These are phyloP conservation scores for Peromyscus maniculatus DNA, from an alignment of 2,113 vertebrate species.

Conservation along the genomic window DNA sequence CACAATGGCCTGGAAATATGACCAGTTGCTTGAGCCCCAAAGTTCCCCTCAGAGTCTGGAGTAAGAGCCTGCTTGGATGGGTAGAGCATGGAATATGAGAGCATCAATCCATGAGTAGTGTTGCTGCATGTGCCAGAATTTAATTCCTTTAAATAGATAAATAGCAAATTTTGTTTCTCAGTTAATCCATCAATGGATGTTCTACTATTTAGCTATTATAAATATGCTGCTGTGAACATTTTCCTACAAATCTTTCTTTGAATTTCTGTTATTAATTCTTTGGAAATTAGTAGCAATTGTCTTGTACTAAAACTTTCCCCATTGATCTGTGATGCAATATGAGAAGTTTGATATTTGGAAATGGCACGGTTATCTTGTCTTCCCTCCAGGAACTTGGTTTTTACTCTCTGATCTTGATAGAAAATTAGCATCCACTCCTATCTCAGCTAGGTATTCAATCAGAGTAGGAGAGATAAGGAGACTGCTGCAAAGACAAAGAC, in stretches of 20 bases:
- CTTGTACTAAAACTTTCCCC: not conserved
- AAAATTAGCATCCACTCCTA: not conserved
- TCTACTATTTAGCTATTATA: not conserved
- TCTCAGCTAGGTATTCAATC: not conserved
- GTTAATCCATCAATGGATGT: not conserved
- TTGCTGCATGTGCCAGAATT: not conserved
- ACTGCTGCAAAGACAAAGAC: not conserved
- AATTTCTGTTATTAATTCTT: not conserved
- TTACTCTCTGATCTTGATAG: not conserved
- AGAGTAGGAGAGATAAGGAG: not conserved
- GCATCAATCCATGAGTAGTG: not conserved
- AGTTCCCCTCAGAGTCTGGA: not conserved
- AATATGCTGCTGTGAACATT: not conserved
- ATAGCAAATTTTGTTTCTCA: not conserved
- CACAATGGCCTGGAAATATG: not conserved
- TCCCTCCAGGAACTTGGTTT: not conserved
- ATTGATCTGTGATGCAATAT: not conserved
- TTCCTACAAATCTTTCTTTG: not conserved
- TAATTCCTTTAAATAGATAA: constrained; percentile 2
- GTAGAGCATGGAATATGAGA: not conserved
- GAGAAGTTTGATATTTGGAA: not conserved
- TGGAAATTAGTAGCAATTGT: not conserved
- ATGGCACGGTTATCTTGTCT: not conserved
- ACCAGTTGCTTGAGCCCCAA: not conserved
- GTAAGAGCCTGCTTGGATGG: not conserved